Base-by-base conservation (phyloP, 1,140 invertebrate species). In the Drosophila murphyi region DNA sequence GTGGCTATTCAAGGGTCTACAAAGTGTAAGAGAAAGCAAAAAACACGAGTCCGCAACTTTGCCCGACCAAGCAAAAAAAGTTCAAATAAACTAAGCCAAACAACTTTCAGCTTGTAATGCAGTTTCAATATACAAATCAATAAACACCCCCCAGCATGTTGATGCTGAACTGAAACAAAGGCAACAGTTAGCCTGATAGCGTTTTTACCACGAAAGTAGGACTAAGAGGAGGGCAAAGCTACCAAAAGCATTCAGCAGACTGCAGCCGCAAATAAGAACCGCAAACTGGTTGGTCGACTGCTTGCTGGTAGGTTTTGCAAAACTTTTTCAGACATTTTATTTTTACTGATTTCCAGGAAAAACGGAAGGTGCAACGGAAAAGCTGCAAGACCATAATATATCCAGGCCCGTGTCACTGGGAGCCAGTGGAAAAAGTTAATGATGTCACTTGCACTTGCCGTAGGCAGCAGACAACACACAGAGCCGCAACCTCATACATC, bases 81-180 rank as follows among this genome's bases (percentile, higher is more conserved):
- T 89, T 65, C n/a, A 59, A 82, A 87, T 87, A 87, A 87, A 87
- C 82, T 79, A 76, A 62, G 56, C 8, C 73, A 54, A 72, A 80
- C 65, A 70, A 78, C 70, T 82, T 67, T 88, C 77, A 72, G 85
- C 83, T 89, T 78, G 80, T 88, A 88, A 88, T 88, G 85, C 79
- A 88, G 77, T 88, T 89, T 89, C 85, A 89, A 89, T 88, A 88
- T 80, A 88, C 85, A 88, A 88, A 88, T 88, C 83, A 88, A 88
- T 88, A 88, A 89, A 74, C 73, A 83, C 83, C 67, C 43, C 72
- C 20, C 59, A 51, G 76, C 48, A 65, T 41, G 65, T 72, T 55
- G 54, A 65, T 57, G 55, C 47, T 39, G 8, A 60, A 29, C 35
- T 52, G 51, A 56, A 69, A 62, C 64, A 74, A 69, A 55, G 55